Evolutionary conservation across 1,140 invertebrate genomes (phyloP).

Genomic region (Teleogryllus occipitalis): DNA sequence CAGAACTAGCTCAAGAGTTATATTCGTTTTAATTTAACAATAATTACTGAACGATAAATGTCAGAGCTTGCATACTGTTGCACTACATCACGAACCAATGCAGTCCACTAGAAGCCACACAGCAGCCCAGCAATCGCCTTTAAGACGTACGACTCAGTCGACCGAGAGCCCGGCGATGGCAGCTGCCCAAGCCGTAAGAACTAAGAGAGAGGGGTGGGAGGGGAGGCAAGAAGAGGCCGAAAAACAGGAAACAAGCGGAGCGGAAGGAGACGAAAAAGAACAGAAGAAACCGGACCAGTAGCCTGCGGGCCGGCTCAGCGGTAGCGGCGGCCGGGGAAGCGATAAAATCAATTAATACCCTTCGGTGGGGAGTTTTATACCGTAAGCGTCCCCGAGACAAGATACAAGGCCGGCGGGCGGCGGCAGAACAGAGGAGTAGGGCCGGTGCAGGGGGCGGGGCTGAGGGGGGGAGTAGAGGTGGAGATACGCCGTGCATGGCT

Average conservation of each 20-base stretch:
- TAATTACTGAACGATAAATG: too few species aligned
- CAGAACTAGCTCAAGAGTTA: too few species aligned
- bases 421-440: background rate
- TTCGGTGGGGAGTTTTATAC: background rate
- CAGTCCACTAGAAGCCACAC: too few species aligned
- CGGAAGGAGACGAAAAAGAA: background rate
- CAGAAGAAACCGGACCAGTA: background rate
- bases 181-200: too few species aligned
- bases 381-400: background rate
- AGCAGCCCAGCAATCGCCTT: too few species aligned
- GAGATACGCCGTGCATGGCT: background rate
- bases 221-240: background rate
- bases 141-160: too few species aligned
- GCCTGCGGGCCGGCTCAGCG: background rate
- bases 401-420: background rate
- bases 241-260: background rate
- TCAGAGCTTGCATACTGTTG: too few species aligned
- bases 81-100: too few species aligned
- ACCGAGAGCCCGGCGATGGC: too few species aligned
- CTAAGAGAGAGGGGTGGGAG: too few species aligned
- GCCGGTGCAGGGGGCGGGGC: background rate
- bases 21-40: too few species aligned
- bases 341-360: conserved; percentile 5
- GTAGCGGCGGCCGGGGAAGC: background rate
- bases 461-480: background rate